Conservation (phyloP, 2,113 vertebrate species). For the Amazona guildingii region DNA sequence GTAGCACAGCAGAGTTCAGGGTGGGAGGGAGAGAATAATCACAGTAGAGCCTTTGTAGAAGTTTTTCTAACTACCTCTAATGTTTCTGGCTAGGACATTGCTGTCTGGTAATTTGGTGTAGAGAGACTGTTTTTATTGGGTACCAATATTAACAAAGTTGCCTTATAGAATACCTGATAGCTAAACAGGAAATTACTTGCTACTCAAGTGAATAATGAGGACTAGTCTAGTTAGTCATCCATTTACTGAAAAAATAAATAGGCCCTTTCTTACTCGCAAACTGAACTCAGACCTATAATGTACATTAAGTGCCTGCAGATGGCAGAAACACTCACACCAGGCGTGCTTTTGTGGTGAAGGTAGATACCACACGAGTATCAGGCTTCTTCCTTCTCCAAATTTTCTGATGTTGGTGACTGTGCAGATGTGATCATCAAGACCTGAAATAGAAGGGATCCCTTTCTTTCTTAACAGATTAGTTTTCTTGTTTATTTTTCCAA, state of each 20-base stretch:
- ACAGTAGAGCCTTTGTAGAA: slow-evolving; percentile 57
- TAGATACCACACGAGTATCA: accelerated
- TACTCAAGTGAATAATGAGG: slow-evolving; percentile 63
- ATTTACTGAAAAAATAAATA: slow-evolving; percentile 50
- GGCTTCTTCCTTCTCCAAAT: not conserved
- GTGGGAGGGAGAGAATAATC: slow-evolving; percentile 38
- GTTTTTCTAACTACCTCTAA: not conserved
- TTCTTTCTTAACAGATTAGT: not conserved
- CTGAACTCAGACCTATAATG: not conserved
- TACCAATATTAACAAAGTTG: slow-evolving; percentile 49
- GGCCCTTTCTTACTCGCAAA: not conserved
- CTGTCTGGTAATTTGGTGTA: slow-evolving; percentile 39
- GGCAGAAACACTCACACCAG: slow-evolving; percentile 40
- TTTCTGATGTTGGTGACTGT: not conserved
- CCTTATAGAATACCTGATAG: slow-evolving; percentile 55
- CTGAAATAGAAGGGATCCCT: not conserved
- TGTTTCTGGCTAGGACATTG: slow-evolving; percentile 8
- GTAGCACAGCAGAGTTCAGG: slow-evolving; percentile 49
- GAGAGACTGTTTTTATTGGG: slow-evolving; percentile 67
- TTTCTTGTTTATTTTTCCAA: not conserved
- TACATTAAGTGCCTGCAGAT: slow-evolving; percentile 62
- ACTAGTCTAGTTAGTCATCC: slow-evolving; percentile 46
- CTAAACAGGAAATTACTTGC: slow-evolving; percentile 73
- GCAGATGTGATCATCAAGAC: not conserved
- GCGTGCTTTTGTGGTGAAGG: not conserved